Evolutionary conservation across 2,113 vertebrate species (phyloP), one percentile per base, ranked within the genome.

Genomic region (Spermophilus dauricus): DNA sequence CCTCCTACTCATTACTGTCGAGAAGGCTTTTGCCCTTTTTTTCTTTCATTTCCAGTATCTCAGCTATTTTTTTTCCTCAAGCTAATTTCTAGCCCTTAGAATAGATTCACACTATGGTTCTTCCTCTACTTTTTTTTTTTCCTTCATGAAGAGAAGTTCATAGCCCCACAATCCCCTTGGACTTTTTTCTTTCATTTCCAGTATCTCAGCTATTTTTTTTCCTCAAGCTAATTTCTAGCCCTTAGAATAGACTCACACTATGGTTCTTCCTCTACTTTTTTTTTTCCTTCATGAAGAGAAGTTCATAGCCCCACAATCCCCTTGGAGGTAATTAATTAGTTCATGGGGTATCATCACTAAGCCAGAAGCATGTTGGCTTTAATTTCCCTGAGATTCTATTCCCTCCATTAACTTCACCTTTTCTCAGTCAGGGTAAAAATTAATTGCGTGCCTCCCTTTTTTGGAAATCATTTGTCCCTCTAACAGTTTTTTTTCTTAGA

Each of bases 331-430:
- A 96, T 94, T 95, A 96, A 82, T 94, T 67, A 70, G 88, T 90
- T 94, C 85, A 78, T 51, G 63, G 81, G 76, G 34, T 65, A 73
- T 45, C 11, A 45, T 92, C 45, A 85, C 42, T 37, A 96, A 94
- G 90, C 72, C 85, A 85, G 90, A 48, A 83, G 69, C 53, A 51
- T n/a, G 34, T 48, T 83, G 82, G 48, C 70, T 93, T 93, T 96
- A 45, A 96, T 97, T 97, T 95, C 63, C 92, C 78, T 89, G 48
- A 93, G 39, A 93, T 30, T 48, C 30, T 95, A 81, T 95, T 90
- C 8, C 70, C 37, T 94, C 45, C 51, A 5, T 85, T 92, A 95
- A 61, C 48, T 53, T 86, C 37, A 86, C 42, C 51, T 89, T 94
- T 89, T 48, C 65, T 92, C 10, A 53, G 77, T 4, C n/a, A 83